Conservation (phyloP, 2,888 invertebrate species). For the Oscheius sp. region DNA sequence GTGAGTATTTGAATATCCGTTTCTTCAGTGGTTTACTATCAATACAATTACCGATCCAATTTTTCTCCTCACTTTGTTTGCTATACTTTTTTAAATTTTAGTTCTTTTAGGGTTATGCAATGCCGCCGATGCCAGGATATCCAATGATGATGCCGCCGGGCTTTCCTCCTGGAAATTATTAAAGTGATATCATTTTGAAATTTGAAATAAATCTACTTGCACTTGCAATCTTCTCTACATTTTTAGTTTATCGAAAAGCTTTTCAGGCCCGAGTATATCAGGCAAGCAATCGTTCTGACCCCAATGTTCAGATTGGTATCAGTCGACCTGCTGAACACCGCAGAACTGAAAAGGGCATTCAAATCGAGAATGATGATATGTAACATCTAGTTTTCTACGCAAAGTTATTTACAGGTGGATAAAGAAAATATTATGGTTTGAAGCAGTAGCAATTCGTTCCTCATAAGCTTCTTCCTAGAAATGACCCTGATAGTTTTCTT, state of each 20-base stretch:
- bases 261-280: constrained; percentile 18
- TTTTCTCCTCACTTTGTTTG: no score
- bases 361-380: no score
- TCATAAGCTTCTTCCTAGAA: no score
- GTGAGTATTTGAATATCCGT: no score
- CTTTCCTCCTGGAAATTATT: not conserved
- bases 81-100: not conserved
- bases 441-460: not conserved
- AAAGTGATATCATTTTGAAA: no score
- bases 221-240: no score
- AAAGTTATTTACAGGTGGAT: no score
- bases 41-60: no score
- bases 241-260: constrained; percentile 4
- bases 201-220: no score
- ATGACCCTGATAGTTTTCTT: no score
- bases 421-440: not conserved
- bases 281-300: constrained; percentile 5
- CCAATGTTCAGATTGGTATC: constrained; percentile 22
- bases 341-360: not conserved
- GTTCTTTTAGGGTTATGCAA: not conserved
- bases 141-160: not conserved
- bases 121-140: not conserved
- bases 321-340: not conserved
- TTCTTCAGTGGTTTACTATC: no score
- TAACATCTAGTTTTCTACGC: no score